phyloP scores from a whole-genome alignment of 2,113 vertebrate species.

The Tringa solitaria region DNA sequence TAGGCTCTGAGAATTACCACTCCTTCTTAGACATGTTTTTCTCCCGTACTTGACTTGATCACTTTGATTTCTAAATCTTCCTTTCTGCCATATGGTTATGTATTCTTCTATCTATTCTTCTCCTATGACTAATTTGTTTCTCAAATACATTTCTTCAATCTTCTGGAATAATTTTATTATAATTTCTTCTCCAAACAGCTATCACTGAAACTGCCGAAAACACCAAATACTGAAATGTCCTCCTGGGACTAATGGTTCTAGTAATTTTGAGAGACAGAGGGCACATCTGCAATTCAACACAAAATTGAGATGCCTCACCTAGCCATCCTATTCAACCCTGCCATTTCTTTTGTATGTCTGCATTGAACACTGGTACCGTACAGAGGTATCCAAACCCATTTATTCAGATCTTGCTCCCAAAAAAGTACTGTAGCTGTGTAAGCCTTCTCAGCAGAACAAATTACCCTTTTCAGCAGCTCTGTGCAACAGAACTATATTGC shows the following conservation, averaged over 20 bases:
- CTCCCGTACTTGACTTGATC: neutral
- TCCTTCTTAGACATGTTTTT: neutral
- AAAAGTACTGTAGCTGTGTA: neutral
- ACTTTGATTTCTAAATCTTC: neutral
- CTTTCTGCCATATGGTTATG: neutral
- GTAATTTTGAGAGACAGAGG: neutral
- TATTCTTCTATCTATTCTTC: neutral
- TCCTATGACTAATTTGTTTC: neutral
- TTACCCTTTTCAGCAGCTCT: neutral
- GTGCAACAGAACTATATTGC: neutral
- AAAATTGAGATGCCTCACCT: neutral
- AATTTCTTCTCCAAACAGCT: neutral
- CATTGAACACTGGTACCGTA: neutral
- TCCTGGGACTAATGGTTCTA: neutral
- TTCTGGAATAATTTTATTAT: neutral
- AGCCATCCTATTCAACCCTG: neutral
- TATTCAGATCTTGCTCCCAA: neutral
- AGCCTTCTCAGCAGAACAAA: neutral
- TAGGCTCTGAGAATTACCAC: neutral
- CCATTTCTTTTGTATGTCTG: neutral
- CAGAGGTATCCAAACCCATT: neutral
- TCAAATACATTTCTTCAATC: neutral
- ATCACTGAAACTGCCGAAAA: neutral
- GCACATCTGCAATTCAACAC: neutral
- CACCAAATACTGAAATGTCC: neutral